A percentile compares a stretch with the other conserved stretches of the same genome.
Evolutionary conservation across 2,113 vertebrate genomes (phyloP).

Genomic region (Oostethus manadensis): DNA sequence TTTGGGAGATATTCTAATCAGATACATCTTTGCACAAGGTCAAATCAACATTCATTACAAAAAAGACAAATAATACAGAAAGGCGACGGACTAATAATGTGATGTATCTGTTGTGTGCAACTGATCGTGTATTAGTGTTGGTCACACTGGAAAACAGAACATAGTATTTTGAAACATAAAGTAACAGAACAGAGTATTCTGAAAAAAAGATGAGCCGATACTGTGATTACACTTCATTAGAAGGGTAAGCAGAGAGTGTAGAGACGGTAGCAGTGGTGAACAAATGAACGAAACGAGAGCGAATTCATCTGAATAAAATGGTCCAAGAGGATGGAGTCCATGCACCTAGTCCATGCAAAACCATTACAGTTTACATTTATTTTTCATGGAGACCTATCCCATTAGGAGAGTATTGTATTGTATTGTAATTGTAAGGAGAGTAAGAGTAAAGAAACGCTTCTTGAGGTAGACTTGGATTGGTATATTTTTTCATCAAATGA

Average conservation of each 20-base stretch:
- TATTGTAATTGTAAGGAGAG: too few relatives aligned
- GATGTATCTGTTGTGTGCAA: conserved; percentile 1
- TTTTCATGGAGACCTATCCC: too few relatives aligned
- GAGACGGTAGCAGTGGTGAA: background rate
- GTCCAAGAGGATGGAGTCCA: too few relatives aligned
- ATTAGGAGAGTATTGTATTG: too few relatives aligned
- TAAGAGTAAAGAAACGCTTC: too few relatives aligned
- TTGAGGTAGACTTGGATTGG: too few relatives aligned
- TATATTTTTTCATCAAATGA: too few relatives aligned
- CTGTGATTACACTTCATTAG: conserved; percentile 42
- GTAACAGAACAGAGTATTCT: conserved; percentile 43
- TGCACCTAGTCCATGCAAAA: too few relatives aligned
- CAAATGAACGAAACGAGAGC: background rate
- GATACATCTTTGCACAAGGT: background rate
- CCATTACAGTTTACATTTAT: too few relatives aligned
- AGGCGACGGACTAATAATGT: background rate
- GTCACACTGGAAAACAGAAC: conserved; percentile 36
- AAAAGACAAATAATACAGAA: background rate
- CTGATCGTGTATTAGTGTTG: conserved; percentile 6
- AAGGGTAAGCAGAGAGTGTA: conserved; percentile 7
- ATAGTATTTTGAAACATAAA: conserved; percentile 43
- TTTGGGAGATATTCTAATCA: background rate
- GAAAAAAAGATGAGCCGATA: conserved; percentile 51
- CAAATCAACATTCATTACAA: background rate
- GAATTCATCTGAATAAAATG: too few relatives aligned